Base-by-base conservation (phyloP, 37 sponge, comb jelly and placozoan genomes). In the Crambe crambe region DNA sequence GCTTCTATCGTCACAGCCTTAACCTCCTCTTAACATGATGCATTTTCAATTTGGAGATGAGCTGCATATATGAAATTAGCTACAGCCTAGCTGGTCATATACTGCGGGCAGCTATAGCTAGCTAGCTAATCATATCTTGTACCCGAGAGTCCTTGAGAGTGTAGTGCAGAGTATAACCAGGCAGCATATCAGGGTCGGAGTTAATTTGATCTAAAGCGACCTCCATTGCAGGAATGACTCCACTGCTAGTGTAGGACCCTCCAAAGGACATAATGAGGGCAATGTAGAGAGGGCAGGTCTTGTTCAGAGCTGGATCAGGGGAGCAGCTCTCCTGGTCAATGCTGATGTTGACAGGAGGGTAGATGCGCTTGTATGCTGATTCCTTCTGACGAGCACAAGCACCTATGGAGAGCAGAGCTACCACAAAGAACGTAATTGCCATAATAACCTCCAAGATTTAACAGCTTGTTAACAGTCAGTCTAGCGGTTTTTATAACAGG, bases 121-220 rank as follows among this genome's bases (percentile, higher is more conserved):
- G 51, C 51, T 47, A 47, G 51, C 51, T 47, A 47, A n/a, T n/a
- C n/a, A n/a, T n/a, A n/a, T n/a, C n/a, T 47, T 47, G 12, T 78
- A 79, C 80, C 51, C 67, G 68, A 31, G 80, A 68, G 69, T 79
- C 80, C 27, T 36, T 38, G 20, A 79, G 80, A 3, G 54, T 65
- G 73, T 70, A 81, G 39, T 71, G 60, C 31, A 81, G 73, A 47
- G 39, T 60, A 32, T 81, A 81, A 1, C 72, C 82, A 37, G 72
- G 60, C 8, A 72, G 60, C 39, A 81, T 5, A 71, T 81, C 27
- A 38, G 82, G 72, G 25, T 81, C 64, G 10, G 58, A 25, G 44
- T 79, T 79, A 2, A 79, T 79, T 42, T 43, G 80, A 31, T 79
- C 80, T 37, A 79, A 26, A 1, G 80, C 80, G 36, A 79, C 54